These are phyloP conservation scores for Littorina saxatilis DNA, from an alignment of 1,140 invertebrate genomes.

Conservation along the genomic window DNA sequence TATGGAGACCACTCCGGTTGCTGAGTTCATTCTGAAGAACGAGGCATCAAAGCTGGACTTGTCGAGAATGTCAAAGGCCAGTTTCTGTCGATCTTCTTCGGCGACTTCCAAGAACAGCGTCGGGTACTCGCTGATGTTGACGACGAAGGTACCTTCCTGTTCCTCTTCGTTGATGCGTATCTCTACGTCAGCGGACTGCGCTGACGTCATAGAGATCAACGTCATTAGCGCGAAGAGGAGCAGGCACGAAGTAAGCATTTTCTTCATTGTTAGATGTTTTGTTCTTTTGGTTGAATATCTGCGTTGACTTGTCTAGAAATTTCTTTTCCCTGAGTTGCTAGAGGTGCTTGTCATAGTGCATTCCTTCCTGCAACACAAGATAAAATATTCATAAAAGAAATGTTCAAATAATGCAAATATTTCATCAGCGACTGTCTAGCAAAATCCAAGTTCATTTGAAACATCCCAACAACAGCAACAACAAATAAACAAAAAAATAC, in stretches of 20 bases:
- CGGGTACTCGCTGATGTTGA: constrained; percentile 46
- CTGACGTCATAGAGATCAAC: not conserved
- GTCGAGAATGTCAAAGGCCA: constrained; percentile 50
- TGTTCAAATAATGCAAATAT: not conserved
- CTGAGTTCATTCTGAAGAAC: constrained; percentile 46
- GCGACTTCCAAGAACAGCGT: constrained; percentile 40
- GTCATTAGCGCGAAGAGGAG: not conserved
- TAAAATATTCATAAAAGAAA: not conserved
- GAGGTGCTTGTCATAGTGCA: not conserved
- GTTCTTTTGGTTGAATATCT: not conserved
- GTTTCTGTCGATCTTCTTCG: constrained; percentile 22
- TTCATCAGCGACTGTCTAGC: not conserved
- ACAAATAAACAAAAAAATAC: no score
- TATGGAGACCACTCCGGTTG: constrained; percentile 42
- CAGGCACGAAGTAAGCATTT: not conserved
- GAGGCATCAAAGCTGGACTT: constrained; percentile 41
- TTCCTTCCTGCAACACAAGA: not conserved
- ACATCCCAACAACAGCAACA: no score
- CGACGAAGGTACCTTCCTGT: constrained; percentile 41
- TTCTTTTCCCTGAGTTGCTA: not conserved
- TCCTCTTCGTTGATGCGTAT: constrained; percentile 44
- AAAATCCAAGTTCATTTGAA: not conserved
- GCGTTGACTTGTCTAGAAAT: not conserved
- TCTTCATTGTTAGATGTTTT: not conserved
- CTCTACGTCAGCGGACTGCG: constrained; percentile 35